Percentiles rank a stretch among this genome's conserved stretches.
Evolutionary conservation across 1,140 invertebrate genomes (phyloP).

Genomic region (Chironomus striatipennis): DNA sequence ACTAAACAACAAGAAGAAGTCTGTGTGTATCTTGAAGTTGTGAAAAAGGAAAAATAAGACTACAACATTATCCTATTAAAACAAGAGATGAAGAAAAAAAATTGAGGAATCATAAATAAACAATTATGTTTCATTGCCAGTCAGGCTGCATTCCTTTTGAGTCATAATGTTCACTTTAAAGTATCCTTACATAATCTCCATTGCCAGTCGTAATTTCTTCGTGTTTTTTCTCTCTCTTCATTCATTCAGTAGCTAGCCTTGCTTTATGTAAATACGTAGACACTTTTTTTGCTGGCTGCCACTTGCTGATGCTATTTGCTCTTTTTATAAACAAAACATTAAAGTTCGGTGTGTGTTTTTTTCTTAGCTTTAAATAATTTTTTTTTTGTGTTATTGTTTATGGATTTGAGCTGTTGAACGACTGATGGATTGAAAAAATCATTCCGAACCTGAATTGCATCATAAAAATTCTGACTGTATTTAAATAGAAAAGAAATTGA

Average conservation of each 20-base stretch:
- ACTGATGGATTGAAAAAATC: no score
- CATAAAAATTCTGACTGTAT: no score
- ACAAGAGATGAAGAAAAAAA: not conserved
- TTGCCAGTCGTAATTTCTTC: not conserved
- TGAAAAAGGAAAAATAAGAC: not conserved
- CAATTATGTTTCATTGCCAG: slow-evolving; percentile 16
- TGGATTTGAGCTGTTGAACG: not conserved
- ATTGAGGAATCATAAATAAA: slow-evolving; percentile 18
- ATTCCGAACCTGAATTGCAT: no score
- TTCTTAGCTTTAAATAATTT: no score
- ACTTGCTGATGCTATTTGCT: not conserved
- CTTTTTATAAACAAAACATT: slow-evolving; percentile 4
- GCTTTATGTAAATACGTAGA: slow-evolving; percentile 14
- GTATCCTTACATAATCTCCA: not conserved
- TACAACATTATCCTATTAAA: slow-evolving; percentile 10
- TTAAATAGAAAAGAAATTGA: no score
- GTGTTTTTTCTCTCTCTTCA: not conserved
- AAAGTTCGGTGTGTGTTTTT: not conserved
- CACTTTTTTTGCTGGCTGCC: slow-evolving; percentile 6
- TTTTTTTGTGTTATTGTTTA: no score
- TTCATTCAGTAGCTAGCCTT: not conserved
- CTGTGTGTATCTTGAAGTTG: not conserved
- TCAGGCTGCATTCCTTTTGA: not conserved
- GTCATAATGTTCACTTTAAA: not conserved
- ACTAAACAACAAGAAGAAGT: slow-evolving; percentile 21